Percentiles rank a stretch among this genome's conserved stretches.
Conservation (phyloP, 2,113 vertebrate species). For the Bubo bubo region DNA sequence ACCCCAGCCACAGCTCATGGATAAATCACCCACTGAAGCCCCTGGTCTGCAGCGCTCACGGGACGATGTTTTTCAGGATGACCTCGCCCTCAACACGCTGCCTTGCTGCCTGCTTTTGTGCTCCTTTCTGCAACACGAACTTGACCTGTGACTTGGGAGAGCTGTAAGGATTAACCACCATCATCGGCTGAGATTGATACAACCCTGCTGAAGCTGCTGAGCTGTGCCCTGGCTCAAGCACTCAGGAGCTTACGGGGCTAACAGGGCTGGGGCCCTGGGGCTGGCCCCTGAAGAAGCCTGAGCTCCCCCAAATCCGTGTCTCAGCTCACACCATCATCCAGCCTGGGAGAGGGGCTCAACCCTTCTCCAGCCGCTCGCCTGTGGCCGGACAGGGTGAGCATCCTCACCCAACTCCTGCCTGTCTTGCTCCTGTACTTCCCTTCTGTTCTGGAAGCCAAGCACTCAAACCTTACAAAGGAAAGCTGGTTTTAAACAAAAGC, state of each 20-base stretch:
- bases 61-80: neutral
- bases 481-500: neutral
- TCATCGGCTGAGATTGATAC: neutral
- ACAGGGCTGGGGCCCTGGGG: neutral
- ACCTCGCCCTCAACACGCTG: neutral
- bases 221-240: neutral
- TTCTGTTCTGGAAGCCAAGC: neutral
- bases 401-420: neutral
- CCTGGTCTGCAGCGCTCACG: neutral
- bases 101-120: neutral
- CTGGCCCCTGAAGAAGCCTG: neutral
- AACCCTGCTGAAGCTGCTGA: neutral
- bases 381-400: neutral
- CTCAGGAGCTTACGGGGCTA: accelerated
- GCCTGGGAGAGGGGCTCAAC: neutral
- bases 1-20: neutral
- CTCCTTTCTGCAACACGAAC: neutral
- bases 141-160: neutral
- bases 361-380: neutral
- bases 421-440: neutral
- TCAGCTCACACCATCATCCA: neutral
- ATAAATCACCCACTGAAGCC: neutral
- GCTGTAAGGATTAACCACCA: neutral
- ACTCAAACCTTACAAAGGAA: neutral
- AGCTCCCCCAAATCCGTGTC: neutral